Conservation (phyloP, 2,888 invertebrate species). For the Uropetala carovei region DNA sequence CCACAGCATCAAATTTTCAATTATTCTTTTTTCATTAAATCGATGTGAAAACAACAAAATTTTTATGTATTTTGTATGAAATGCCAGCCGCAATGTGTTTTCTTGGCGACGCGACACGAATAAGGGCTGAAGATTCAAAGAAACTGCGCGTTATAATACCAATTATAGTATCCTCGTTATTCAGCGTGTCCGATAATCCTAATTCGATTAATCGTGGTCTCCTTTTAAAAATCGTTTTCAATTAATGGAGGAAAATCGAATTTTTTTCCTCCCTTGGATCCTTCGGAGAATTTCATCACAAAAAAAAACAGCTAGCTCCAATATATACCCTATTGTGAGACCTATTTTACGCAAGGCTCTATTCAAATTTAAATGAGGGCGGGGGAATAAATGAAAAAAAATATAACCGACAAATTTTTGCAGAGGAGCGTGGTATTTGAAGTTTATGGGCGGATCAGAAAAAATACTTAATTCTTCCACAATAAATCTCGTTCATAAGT, state of each 20-base stretch:
- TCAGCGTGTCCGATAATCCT: neutral
- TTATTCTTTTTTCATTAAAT: no score
- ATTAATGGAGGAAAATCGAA: neutral
- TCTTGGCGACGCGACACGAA: no score
- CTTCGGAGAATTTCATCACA: neutral
- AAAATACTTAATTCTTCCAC: slow-evolving; percentile 41
- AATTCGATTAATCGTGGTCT: neutral
- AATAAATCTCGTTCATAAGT: slow-evolving; percentile 54
- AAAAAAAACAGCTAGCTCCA: neutral
- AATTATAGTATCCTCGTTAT: neutral
- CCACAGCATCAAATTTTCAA: no score
- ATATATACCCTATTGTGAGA: neutral
- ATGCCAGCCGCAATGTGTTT: no score
- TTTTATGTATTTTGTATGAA: no score
- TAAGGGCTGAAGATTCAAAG: neutral
- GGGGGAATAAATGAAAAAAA: neutral
- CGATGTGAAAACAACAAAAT: no score
- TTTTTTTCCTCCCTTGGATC: neutral
- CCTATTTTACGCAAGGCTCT: neutral
- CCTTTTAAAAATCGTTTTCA: neutral
- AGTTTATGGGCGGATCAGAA: neutral
- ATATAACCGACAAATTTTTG: slow-evolving; percentile 6
- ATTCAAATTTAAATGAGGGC: neutral
- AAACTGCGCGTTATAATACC: neutral
- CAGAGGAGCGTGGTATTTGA: neutral